Percentiles rank a stretch among this genome's conserved stretches.
phyloP scores from a whole-genome alignment of 2,113 vertebrate genomes.

The Cygnus buccinator region DNA sequence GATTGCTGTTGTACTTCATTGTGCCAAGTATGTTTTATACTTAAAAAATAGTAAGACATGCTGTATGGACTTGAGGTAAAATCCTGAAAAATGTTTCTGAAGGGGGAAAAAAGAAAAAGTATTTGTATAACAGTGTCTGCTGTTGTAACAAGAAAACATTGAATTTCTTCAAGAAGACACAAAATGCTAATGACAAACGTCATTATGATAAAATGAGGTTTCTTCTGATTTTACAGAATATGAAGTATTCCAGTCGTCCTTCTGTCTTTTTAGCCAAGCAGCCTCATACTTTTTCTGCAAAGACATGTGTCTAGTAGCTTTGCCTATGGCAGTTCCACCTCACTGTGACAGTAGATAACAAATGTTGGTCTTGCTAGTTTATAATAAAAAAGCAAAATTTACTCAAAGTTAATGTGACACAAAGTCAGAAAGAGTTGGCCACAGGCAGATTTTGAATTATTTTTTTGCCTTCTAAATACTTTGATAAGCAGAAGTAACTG shows the following conservation, averaged over 20 bases:
- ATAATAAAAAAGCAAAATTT: slow-evolving; percentile 6
- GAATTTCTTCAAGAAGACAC: neutral
- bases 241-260: neutral
- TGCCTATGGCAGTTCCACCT: slow-evolving; percentile 40
- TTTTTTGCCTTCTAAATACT: slow-evolving; percentile 11
- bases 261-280: neutral
- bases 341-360: slow-evolving; percentile 15
- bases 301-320: slow-evolving; percentile 30
- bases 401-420: slow-evolving; percentile 39
- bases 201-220: neutral
- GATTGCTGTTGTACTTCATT: neutral
- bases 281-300: neutral
- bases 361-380: slow-evolving; percentile 34
- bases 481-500: neutral
- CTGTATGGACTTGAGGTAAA: neutral
- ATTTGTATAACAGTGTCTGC: neutral
- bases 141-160: neutral
- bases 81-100: neutral
- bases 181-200: slow-evolving; percentile 13
- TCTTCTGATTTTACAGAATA: neutral
- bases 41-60: neutral
- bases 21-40: neutral
- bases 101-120: neutral
- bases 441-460: neutral
- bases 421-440: slow-evolving; percentile 1